Percentiles rank a stretch among this genome's conserved stretches.
Conservation (phyloP, 1,140 invertebrate genomes). For the Andricus grossulariae region DNA sequence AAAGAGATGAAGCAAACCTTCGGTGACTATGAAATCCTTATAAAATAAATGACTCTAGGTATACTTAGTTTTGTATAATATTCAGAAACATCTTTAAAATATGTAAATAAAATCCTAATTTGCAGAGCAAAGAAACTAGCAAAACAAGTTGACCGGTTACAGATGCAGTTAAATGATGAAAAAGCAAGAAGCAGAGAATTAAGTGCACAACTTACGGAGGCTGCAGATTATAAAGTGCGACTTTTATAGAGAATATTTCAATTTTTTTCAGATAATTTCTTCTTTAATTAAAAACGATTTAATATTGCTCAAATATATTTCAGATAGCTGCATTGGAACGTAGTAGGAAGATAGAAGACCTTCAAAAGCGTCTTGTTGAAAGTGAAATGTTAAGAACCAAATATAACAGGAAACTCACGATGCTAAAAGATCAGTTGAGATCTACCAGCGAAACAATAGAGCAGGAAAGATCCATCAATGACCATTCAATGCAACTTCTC, state of each 20-base stretch:
- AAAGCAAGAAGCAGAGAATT: slow-evolving; percentile 84
- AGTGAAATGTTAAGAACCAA: slow-evolving; percentile 83
- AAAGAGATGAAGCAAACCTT: slow-evolving; percentile 85
- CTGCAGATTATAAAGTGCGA: slow-evolving; percentile 87
- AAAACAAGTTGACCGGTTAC: slow-evolving; percentile 86
- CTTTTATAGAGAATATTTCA: slow-evolving; percentile 26
- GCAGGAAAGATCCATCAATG: slow-evolving; percentile 82
- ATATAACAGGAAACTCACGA: slow-evolving; percentile 82
- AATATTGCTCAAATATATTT: slow-evolving; percentile 29
- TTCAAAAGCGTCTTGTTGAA: slow-evolving; percentile 85
- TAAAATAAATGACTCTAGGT: neutral
- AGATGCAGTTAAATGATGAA: slow-evolving; percentile 83
- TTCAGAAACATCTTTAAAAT: neutral
- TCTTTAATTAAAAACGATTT: neutral
- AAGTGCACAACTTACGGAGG: slow-evolving; percentile 86
- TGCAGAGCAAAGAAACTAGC: slow-evolving; percentile 82
- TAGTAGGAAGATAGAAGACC: slow-evolving; percentile 88
- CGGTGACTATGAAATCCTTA: slow-evolving; percentile 70
- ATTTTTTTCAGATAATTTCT: slow-evolving; percentile 23
- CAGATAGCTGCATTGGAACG: slow-evolving; percentile 88
- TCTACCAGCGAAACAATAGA: slow-evolving; percentile 80
- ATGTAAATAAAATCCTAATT: slow-evolving; percentile 34
- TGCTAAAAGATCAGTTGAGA: slow-evolving; percentile 83
- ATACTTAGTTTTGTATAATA: neutral
- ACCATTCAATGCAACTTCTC: slow-evolving; percentile 81